A percentile compares a stretch with the other conserved stretches of the same genome.
Conservation (phyloP, 2,888 invertebrate species). For the Eupithecia vulgata region DNA sequence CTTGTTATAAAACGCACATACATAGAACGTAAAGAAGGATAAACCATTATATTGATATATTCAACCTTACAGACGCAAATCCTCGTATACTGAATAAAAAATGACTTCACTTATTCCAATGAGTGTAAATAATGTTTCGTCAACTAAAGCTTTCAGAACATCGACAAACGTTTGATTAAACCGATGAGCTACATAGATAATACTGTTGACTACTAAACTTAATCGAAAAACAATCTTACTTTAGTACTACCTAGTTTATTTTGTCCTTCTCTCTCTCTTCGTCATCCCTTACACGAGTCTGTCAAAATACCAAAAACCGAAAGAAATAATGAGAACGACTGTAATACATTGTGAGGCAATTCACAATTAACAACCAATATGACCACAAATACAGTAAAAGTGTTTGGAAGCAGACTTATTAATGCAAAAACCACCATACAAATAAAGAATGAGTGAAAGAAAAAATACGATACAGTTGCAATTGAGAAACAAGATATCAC, state of each 20-base stretch:
- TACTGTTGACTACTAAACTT: constrained; percentile 3
- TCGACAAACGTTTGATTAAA: constrained; percentile 9
- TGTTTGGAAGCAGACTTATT: not conserved
- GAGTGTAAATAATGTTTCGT: constrained; percentile 20
- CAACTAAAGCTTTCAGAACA: constrained; percentile 19
- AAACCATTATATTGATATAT: not conserved
- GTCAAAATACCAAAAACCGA: not conserved
- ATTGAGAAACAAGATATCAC: not conserved
- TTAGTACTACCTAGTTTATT: not conserved
- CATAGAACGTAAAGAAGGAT: not conserved
- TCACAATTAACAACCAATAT: not conserved
- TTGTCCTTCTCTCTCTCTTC: too few relatives aligned
- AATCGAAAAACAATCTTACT: not conserved
- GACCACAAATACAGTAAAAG: not conserved
- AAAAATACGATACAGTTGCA: not conserved
- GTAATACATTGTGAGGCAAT: not conserved
- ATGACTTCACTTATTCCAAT: not conserved
- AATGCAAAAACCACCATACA: not conserved
- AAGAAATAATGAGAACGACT: not conserved
- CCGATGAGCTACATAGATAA: constrained; percentile 13
- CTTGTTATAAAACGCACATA: not conserved
- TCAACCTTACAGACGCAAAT: not conserved
- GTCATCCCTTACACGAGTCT: not conserved
- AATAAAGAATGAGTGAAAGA: not conserved
- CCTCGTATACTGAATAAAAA: not conserved